Base-by-base conservation (phyloP, 92 coral and sea anemone genomes). In the Parazoanthus darwini region DNA sequence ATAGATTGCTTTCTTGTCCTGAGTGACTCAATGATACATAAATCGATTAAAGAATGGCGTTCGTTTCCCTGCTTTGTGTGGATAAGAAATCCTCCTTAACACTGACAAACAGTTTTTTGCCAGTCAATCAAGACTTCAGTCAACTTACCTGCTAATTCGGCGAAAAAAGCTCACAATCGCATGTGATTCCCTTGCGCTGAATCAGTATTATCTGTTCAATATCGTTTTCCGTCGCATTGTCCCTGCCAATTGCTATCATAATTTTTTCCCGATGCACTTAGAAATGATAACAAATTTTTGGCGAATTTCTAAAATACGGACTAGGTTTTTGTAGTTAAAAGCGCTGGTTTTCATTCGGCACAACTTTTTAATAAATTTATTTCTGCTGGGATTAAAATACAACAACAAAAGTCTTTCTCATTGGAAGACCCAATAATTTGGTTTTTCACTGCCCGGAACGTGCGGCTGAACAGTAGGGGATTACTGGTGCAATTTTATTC, bases 331-430 rank as follows among this genome's bases (percentile, higher is more conserved):
- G 78, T 13, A 8, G 22, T 74, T 14, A 14, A 74, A 74, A 15
- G 23, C 18, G 46, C 43, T 15, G 4, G 8, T 74, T 74, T 36
- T 39, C n/a, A 74, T 37, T 74, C 13, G 39, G 43, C 48, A 36
- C 39, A 74, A 74, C 43, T 16, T 74, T 74, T 74, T 74, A 74
- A 74, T 74, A 74, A 74, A 74, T 74, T 74, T 74, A 74, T 39
- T 74, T 35, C 48, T 35, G 43, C 78, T 35, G 43, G 78, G 78
- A 74, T 74, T 74, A 74, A 39, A 74, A 72, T 35, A 13, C 43
- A 14, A 74, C 39, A 36, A 74, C 39, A 74, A 74, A 13, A 33
- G 20, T 20, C 43, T 37, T 74, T 35, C 78, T 74, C 43, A 74
- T 74, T 74, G 78, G 78, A 74, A 39, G 78, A 35, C 6, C 26